Evolutionary conservation across 1,140 invertebrate genomes (phyloP), one percentile per base, ranked within the genome.

Genomic region (Eubasilissa regina): DNA sequence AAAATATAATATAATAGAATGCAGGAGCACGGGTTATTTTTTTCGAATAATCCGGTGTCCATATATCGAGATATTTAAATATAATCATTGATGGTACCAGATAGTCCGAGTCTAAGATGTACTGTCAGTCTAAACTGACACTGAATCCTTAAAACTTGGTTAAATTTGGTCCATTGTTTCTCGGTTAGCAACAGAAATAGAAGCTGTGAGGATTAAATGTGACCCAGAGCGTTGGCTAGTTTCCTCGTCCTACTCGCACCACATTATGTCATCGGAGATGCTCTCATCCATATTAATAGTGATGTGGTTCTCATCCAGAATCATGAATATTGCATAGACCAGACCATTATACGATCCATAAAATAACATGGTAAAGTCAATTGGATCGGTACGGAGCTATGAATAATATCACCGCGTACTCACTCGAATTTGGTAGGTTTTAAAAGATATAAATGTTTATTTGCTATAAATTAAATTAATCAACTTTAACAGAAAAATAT

Each of bases 211-310:
- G 25, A 1, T 35, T 35, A 35, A 35, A 35, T 35, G 44, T 82
- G 81, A 82, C 81, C 81, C 81, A 82, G 78, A 82, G 81, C 6
- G 25, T 75, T 64, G 51, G 15, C 53, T 3, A 4, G 48, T 68
- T 73, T 73, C 68, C 75, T 48, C 47, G 53, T 58, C 51, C 21
- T 74, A 60, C 75, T 48, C 47, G 53, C 48, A 35, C 21, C 64
- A 60, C 17, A 12, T n/a, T 80, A 58, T 80, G 79, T 79, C 80
- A 73, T 75, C 56, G 60, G 77, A 82, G 78, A 82, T 78, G 78
- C 64, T 75, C 81, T 79, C 81, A 82, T 82, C 72, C 77, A 82
- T 82, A 80, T 82, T 77, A 75, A 82, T 77, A 17, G 19, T 17
- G 45, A 25, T 66, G 75, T 35, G 78, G 77, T 82, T 72, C 81